Conservation (phyloP, 2,797 vertebrate genomes). For the Moxostoma hubbsi region DNA sequence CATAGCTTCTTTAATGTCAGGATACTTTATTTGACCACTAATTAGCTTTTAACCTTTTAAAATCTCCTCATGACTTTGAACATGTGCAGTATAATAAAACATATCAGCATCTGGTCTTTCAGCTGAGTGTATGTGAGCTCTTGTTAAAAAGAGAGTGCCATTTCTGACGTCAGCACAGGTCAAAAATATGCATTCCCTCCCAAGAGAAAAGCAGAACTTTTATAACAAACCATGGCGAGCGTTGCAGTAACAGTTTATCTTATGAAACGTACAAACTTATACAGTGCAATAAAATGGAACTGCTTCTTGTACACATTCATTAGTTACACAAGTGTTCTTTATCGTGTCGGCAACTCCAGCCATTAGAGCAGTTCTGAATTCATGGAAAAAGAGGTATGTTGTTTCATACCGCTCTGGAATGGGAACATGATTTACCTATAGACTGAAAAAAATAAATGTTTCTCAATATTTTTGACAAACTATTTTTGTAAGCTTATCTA, state of each 20-base stretch:
- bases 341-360: background rate
- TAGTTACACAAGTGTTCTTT: conserved; percentile 25
- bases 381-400: background rate
- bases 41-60: conserved; percentile 35
- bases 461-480: too few species aligned
- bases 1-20: conserved; percentile 14
- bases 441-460: too few species aligned
- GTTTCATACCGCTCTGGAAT: conserved; percentile 2
- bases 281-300: conserved; percentile 1
- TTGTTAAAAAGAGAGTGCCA: conserved; percentile 37
- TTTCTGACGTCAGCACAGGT: conserved; percentile 44
- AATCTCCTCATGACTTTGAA: conserved; percentile 12
- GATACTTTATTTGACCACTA: conserved; percentile 20
- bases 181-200: conserved; percentile 49
- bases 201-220: conserved; percentile 31
- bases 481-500: too few species aligned
- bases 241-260: conserved; percentile 23
- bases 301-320: conserved; percentile 10
- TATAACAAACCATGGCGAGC: conserved; percentile 31
- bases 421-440: conserved; percentile 17
- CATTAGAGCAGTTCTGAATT: conserved; percentile 4
- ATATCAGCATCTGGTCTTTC: conserved; percentile 45
- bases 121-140: conserved; percentile 23
- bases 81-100: conserved; percentile 38
- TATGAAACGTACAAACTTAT: conserved; percentile 9